Evolutionary conservation across 1,140 invertebrate species (phyloP).

Genomic region (Ctenoplectra terminalis): DNA sequence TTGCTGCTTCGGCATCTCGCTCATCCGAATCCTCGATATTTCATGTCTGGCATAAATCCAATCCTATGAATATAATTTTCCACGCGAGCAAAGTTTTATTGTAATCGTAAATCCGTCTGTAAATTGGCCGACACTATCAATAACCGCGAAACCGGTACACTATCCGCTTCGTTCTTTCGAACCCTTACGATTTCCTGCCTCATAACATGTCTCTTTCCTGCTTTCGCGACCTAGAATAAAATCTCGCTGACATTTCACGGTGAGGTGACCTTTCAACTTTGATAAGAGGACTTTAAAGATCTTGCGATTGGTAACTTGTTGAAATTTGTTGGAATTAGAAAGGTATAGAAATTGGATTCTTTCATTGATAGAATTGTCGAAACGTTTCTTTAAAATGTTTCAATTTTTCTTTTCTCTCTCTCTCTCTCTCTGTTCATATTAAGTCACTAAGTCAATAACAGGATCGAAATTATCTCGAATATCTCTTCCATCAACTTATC

Average conservation of each 20-base stretch:
- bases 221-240: background rate
- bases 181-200: background rate
- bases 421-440: too few species aligned
- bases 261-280: too few species aligned
- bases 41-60: slow-evolving; percentile 82
- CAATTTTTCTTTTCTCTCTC: too few species aligned
- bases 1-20: slow-evolving; percentile 25
- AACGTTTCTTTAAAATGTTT: background rate
- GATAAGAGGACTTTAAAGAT: too few species aligned
- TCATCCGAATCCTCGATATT: slow-evolving; percentile 72
- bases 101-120: slow-evolving; percentile 82
- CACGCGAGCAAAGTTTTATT: slow-evolving; percentile 81
- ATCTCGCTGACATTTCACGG: background rate
- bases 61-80: slow-evolving; percentile 83
- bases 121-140: slow-evolving; percentile 80
- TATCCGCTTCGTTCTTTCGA: background rate
- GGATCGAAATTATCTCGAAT: background rate
- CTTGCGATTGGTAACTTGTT: too few species aligned
- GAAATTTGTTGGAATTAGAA: too few species aligned
- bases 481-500: too few species aligned
- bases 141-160: slow-evolving; percentile 68
- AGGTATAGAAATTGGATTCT: background rate
- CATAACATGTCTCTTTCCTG: background rate
- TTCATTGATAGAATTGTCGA: background rate
- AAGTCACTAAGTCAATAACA: background rate